Evolutionary conservation across 1,140 invertebrate species (phyloP), one percentile per base, ranked within the genome.

Genomic region (Bombus picipes): DNA sequence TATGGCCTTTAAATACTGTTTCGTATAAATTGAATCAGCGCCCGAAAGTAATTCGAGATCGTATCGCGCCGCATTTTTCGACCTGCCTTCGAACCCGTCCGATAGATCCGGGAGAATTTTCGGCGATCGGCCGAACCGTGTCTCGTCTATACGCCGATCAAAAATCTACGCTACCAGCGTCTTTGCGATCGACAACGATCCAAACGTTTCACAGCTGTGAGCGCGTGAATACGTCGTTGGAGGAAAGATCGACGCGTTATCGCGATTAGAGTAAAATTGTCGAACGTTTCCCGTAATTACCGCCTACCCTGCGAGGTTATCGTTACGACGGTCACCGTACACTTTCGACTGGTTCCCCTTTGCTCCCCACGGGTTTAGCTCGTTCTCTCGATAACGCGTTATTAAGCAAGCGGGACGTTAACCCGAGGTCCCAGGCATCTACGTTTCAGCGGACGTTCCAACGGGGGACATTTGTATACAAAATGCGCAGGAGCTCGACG

Each of bases 391-490:
- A 85, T 72, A 85, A 85, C 83, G 83, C 83, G 83, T 80, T 85
- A 80, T 85, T 80, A 73, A 85, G 77, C 71, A 74, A 74, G 13
- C 34, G 28, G 59, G 25, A 39, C 83, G 68, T 80, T 80, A 79
- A 85, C 68, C 76, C 32, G 57, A 53, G 47, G 32, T 53, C n/a
- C 28, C 34, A 34, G 12, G n/a, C 3, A 6, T 53, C 68, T 8
- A 22, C 79, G 53, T 72, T 62, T 39, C 41, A 28, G 28, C 47
- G 53, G 66, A 65, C 57, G 43, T 39, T 77, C 43, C 37, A 66
- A 57, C 47, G 25, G 18, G 9, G 34, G 65, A 74, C 84, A 81
- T 85, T 85, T 81, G 84, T 85, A 85, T 70, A 83, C 68, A 83
- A 83, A 83, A 66, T 39, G 81, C 81, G 65, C 73, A 59, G 68